Conservation (phyloP, 2,888 invertebrate genomes). For the Clitarchus hookeri region DNA sequence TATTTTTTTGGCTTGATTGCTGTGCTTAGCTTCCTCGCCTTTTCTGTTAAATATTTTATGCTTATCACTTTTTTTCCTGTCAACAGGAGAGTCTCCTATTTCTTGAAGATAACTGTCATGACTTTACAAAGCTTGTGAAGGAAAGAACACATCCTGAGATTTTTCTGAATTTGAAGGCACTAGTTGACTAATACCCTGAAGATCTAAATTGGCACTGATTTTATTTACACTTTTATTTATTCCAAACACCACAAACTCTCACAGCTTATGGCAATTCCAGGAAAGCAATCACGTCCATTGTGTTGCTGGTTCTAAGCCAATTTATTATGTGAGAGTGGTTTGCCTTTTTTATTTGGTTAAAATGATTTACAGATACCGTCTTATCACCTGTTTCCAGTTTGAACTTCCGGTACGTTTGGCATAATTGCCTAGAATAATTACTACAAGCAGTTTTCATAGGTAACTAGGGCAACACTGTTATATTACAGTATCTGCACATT, state of each 20-base stretch:
- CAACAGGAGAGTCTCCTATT: not conserved
- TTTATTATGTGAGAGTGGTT: not conserved
- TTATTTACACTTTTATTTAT: not conserved
- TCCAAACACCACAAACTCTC: not conserved
- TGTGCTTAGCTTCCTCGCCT: not conserved
- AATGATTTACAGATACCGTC: not conserved
- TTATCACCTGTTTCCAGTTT: not conserved
- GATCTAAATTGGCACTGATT: not conserved
- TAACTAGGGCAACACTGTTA: too few species aligned
- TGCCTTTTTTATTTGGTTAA: not conserved
- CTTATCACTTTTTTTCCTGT: not conserved
- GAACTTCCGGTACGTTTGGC: not conserved
- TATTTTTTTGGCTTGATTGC: not conserved
- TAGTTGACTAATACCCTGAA: not conserved
- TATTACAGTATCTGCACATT: too few species aligned
- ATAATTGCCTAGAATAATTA: too few species aligned
- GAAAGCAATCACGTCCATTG: not conserved
- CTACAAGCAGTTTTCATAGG: too few species aligned
- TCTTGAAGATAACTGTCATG: not conserved
- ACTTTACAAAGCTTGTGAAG: not conserved
- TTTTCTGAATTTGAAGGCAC: not conserved
- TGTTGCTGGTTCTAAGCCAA: not conserved
- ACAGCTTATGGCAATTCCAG: not conserved
- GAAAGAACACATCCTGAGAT: not conserved
- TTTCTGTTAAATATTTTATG: not conserved